phyloP scores from a whole-genome alignment of 2,797 vertebrate genomes.

The Pseudochirops corinnae region DNA sequence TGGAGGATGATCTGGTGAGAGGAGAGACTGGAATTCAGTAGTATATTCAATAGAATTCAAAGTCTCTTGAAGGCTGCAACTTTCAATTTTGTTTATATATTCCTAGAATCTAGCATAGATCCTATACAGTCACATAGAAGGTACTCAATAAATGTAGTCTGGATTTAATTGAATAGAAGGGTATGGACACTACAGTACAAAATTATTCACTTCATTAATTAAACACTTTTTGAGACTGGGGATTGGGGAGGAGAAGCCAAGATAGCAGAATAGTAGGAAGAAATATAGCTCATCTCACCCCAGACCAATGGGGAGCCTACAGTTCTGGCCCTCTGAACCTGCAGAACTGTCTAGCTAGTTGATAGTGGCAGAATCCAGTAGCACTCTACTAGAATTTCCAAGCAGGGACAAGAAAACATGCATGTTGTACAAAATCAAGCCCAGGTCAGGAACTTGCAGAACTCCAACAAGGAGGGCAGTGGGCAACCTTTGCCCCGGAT shows the following conservation, averaged over 20 bases:
- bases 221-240: neutral
- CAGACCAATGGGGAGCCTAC: too few relatives aligned
- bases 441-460: neutral
- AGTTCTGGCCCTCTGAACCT: neutral
- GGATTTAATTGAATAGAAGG: neutral
- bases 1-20: neutral
- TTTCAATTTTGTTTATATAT: neutral
- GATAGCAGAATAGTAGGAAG: neutral
- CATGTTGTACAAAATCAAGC: too few relatives aligned
- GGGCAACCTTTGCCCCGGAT: neutral
- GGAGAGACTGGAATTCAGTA: neutral
- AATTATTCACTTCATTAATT: neutral
- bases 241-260: neutral
- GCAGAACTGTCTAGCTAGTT: neutral
- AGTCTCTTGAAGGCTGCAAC: neutral
- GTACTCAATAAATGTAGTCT: neutral
- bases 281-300: neutral
- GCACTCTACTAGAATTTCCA: neutral
- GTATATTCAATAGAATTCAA: neutral
- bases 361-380: too few relatives aligned
- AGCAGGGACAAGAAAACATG: neutral
- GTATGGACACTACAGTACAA: neutral
- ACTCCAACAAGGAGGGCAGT: neutral
- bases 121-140: neutral
- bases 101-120: neutral